Evolutionary conservation across 2,113 vertebrate species (phyloP), one percentile per base, ranked within the genome.

Genomic region (Cebus imitator): DNA sequence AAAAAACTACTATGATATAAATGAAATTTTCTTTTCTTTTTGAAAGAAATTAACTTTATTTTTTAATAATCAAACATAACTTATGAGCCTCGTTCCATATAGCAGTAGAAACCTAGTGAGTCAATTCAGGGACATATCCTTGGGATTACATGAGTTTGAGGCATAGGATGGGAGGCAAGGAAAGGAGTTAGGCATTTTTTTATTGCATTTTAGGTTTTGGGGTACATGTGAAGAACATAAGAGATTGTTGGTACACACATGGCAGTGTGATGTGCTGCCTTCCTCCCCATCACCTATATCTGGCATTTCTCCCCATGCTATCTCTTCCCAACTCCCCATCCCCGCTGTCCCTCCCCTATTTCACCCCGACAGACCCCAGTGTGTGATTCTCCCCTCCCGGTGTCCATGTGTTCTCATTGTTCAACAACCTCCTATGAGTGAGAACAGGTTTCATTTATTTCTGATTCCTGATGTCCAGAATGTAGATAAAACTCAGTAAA

Each of bases 21-120:
- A 68, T 81, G 35, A 43, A 92, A 64, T 18, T 83, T 90, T 94
- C 81, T 92, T 48, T 48, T 48, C 2, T 48, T 11, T 48, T 48
- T 48, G 6, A 43, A 94, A 93, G 52, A 94, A 88, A 92, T 75
- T 30, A 84, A 52, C 30, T 92, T 88, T 72, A 21, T 40, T 90
- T 92, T 95, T 80, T 82, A 96, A 87, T 87, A 93, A 87, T 25
- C 35, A 75, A 94, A 83, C 55, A n/a, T 66, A 18, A 57, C 66
- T 94, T 90, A 45, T 72, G 35, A 92, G 45, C 30, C 37, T 91
- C 18, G 20, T 82, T 89, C 25, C 30, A 43, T 32, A 61, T 25
- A 66, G 20, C 30, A 68, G 27, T 90, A 92, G 45, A 90, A 85
- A 70, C 21, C 48, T 58, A 76, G 13, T 58, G 18, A 35, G 23